phyloP scores from a whole-genome alignment of 2,797 vertebrate genomes.

The Acanthis flammea region DNA sequence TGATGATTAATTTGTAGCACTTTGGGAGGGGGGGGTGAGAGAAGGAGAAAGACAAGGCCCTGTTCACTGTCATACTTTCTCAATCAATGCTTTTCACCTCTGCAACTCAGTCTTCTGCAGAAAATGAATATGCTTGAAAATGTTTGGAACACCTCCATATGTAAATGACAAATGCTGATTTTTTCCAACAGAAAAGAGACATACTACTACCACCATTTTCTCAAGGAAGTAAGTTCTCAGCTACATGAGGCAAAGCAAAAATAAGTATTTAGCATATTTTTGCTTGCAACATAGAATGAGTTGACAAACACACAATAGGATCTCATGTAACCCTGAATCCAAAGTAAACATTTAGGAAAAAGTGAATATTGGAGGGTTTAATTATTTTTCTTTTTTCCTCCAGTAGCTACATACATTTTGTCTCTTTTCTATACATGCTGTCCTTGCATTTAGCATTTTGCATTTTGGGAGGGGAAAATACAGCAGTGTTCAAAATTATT shows the following conservation, averaged over 20 bases:
- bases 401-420: background rate
- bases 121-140: background rate
- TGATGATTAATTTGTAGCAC: background rate
- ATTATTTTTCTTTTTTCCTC: too few species aligned
- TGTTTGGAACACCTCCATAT: background rate
- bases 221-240: background rate
- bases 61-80: background rate
- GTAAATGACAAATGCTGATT: background rate
- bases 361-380: background rate
- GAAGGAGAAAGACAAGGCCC: background rate
- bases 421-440: background rate
- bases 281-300: background rate
- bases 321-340: background rate
- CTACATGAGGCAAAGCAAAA: background rate
- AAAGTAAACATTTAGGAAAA: background rate
- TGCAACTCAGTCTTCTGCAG: background rate
- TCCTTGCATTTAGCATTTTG: background rate
- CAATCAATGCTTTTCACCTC: background rate
- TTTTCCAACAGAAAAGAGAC: background rate
- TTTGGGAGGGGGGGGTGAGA: background rate
- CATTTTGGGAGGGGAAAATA: background rate
- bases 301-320: background rate
- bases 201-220: background rate
- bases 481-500: background rate
- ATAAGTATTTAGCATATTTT: background rate